These are phyloP conservation scores for Thryonomys swinderianus DNA, from an alignment of 2,113 vertebrate species.

Conservation along the genomic window DNA sequence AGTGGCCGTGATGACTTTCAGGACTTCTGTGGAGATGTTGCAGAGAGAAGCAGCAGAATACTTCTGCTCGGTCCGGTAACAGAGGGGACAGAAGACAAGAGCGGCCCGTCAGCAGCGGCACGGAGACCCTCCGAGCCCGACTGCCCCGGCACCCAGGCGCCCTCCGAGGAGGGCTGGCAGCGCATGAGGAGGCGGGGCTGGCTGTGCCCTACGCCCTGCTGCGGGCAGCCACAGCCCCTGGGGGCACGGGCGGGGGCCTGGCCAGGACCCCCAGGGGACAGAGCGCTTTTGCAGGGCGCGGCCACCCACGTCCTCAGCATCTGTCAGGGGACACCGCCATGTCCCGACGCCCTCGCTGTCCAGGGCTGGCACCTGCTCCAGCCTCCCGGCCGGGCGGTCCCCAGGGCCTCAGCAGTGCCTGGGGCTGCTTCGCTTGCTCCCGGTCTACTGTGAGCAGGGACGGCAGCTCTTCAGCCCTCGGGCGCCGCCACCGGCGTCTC, in stretches of 20 bases:
- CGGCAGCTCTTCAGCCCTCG: neutral
- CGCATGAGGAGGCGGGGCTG: neutral
- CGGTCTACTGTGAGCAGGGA: neutral
- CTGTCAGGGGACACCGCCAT: neutral
- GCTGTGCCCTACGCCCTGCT: no score
- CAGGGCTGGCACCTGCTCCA: neutral
- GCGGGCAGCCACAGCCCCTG: neutral
- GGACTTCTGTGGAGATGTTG: conserved; percentile 98
- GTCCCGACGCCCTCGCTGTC: neutral
- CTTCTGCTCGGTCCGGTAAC: conserved; percentile 90
- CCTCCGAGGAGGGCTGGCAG: neutral
- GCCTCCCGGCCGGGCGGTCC: neutral
- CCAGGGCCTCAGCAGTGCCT: no score
- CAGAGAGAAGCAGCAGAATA: conserved; percentile 97
- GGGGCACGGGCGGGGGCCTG: neutral
- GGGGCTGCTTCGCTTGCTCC: neutral
- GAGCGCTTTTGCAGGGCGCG: no score
- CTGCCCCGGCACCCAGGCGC: neutral
- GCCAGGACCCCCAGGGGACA: no score
- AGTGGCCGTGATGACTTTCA: conserved; percentile 97
- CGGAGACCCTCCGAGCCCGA: neutral
- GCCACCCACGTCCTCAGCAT: neutral
- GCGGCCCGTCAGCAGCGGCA: conserved; percentile 80
- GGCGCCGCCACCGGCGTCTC: no score
- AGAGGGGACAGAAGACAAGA: conserved; percentile 85